Percentiles rank a stretch among this genome's conserved stretches.
These are phyloP conservation scores for Argopecten irradians DNA, from an alignment of 1,140 invertebrate genomes.

Conservation along the genomic window DNA sequence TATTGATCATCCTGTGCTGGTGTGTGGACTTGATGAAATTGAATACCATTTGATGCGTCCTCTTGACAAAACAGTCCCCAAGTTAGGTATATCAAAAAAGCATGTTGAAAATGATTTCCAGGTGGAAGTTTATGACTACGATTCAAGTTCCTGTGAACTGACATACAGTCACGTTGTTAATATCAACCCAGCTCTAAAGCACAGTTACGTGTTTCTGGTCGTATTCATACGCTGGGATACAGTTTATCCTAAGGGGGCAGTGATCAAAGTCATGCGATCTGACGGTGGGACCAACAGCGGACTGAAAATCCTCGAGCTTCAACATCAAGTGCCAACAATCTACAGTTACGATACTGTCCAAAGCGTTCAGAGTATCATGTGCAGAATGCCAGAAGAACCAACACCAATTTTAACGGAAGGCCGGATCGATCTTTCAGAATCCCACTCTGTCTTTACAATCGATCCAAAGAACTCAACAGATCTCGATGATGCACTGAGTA, in stretches of 20 bases:
- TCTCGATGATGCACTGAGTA: constrained; percentile 97
- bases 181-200: not conserved
- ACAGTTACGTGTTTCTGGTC: constrained; percentile 33
- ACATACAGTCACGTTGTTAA: not conserved
- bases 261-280: constrained; percentile 32
- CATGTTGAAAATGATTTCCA: constrained; percentile 38
- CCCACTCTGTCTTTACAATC: constrained; percentile 85
- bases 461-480: constrained; percentile 98
- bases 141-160: constrained; percentile 28
- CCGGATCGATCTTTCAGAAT: constrained; percentile 83
- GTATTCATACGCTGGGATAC: constrained; percentile 44
- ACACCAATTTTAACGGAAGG: not conserved
- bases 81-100: constrained; percentile 57
- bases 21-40: constrained; percentile 59
- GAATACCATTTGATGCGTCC: constrained; percentile 64
- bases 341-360: constrained; percentile 38
- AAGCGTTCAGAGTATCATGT: constrained; percentile 31
- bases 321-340: constrained; percentile 34
- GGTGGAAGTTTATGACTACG: constrained; percentile 52
- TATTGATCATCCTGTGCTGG: constrained; percentile 54
- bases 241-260: constrained; percentile 44
- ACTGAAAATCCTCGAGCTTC: constrained; percentile 29
- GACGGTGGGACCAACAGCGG: constrained; percentile 19
- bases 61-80: constrained; percentile 63
- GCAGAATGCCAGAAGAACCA: not conserved